Evolutionary conservation across 2,113 vertebrate species (phyloP).

Genomic region (Nycticorax nycticorax): DNA sequence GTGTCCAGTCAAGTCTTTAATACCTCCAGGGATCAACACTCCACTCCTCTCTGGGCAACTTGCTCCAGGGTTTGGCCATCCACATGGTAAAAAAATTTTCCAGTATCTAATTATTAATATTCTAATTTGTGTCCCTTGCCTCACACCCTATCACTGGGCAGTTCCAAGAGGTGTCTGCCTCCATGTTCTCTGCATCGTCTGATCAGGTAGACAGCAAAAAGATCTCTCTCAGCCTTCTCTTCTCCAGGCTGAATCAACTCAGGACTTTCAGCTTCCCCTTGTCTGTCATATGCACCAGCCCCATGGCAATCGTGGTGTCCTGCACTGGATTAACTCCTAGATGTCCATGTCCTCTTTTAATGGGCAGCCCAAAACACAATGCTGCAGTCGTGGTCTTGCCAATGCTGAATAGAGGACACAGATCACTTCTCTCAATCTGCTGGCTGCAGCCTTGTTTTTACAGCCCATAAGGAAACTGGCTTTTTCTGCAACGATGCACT

Average conservation of each 20-base stretch:
- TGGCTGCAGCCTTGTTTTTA: not conserved
- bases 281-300: not conserved
- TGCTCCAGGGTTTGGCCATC: not conserved
- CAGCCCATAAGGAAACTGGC: not conserved
- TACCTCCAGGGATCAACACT: rapidly evolving
- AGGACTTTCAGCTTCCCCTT: not conserved
- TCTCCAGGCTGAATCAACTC: not conserved
- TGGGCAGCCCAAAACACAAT: not conserved
- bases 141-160: not conserved
- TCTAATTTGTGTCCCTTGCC: not conserved
- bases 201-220: not conserved
- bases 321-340: not conserved
- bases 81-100: not conserved
- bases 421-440: not conserved
- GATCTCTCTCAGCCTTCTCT: not conserved
- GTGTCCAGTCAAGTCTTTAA: not conserved
- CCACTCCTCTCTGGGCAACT: not conserved
- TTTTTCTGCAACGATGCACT: not conserved
- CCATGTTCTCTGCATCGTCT: not conserved
- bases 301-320: too few relatives aligned
- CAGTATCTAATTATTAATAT: not conserved
- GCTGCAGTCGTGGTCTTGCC: rapidly evolving
- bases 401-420: not conserved
- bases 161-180: not conserved
- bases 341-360: not conserved